Base-by-base conservation (phyloP, 2,113 vertebrate genomes). In the Pseudorasbora parva region DNA sequence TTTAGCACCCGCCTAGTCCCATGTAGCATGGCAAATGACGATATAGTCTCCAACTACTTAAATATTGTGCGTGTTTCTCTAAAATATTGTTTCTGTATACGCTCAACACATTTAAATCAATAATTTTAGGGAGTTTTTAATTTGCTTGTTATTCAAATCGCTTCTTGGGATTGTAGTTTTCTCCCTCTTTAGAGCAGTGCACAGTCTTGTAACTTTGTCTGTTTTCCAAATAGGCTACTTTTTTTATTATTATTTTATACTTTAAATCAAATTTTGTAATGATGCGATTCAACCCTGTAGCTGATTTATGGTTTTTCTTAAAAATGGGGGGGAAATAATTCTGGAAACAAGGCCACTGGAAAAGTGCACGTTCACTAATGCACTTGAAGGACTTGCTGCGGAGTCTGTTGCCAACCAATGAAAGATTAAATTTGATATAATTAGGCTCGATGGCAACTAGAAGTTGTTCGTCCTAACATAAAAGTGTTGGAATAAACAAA, bases 381-480 rank as follows among this genome's bases (percentile, higher is more conserved):
- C 21, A 14, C 37, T 71, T 15, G 12, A 27, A 62, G 5, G 23
- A 64, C 11, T 25, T 12, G 68, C 21, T 23, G 37, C 11, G 7
- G 14, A 62, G 8, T 78, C 57, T 30, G 41, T 37, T 25, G 57
- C 23, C 77, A 79, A 30, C 59, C 77, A 64, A 57, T 27, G 25
- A 45, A 76, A 47, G 4, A 47, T 64, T 10, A 2, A 62, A 51
- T 12, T 19, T 9, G 43, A 25, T 88, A 82, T 82, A 88, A 84
- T 82, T 85, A 83, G 88, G 86, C 57, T 83, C 69, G 83, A 81
- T 83, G 83, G 80, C 75, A 64, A 85, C 43, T 78, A 68, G 74
- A 72, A 60, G 75, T 80, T 86, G 23, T 41, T 60, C 72, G 45
- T 78, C 68, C 27, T 73, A 51, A 78, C 51, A 64, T 81, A 47